These are phyloP conservation scores for Lithodes maja DNA, from an alignment of 2,888 invertebrate genomes.

Conservation along the genomic window DNA sequence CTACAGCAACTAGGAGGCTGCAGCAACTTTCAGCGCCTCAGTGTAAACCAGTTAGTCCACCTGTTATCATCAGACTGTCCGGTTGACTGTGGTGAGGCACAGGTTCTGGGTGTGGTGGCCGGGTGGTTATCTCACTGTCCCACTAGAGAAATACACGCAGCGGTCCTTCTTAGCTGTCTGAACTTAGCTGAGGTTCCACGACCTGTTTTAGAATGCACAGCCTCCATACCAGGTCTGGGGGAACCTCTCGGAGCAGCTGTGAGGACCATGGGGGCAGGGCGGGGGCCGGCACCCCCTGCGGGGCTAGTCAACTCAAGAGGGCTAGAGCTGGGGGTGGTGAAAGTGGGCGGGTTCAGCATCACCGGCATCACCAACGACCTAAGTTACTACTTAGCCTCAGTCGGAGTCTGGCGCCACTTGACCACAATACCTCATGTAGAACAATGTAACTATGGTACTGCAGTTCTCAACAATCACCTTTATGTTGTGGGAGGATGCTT, in stretches of 20 bases:
- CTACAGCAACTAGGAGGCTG: constrained; percentile 80
- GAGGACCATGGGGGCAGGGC: constrained; percentile 10
- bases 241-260: constrained; percentile 39
- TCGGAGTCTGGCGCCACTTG: constrained; percentile 80
- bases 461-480: constrained; percentile 81
- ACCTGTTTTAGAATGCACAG: constrained; percentile 38
- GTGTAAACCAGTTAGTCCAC: constrained; percentile 79
- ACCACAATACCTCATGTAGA: constrained; percentile 84
- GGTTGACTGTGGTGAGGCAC: constrained; percentile 81
- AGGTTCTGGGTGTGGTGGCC: constrained; percentile 76
- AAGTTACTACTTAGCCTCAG: constrained; percentile 79
- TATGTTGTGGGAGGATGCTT: constrained; percentile 84
- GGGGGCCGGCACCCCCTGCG: constrained; percentile 60
- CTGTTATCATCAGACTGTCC: constrained; percentile 82
- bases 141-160: constrained; percentile 39
- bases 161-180: constrained; percentile 42
- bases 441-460: constrained; percentile 84
- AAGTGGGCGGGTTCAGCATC: constrained; percentile 82
- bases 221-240: constrained; percentile 42
- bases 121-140: constrained; percentile 56
- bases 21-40: constrained; percentile 80
- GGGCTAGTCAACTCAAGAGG: constrained; percentile 80
- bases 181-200: constrained; percentile 53
- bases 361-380: constrained; percentile 82
- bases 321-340: constrained; percentile 81